Base-by-base conservation (phyloP, 2,888 invertebrate species). In the Stenodema calcarata region DNA sequence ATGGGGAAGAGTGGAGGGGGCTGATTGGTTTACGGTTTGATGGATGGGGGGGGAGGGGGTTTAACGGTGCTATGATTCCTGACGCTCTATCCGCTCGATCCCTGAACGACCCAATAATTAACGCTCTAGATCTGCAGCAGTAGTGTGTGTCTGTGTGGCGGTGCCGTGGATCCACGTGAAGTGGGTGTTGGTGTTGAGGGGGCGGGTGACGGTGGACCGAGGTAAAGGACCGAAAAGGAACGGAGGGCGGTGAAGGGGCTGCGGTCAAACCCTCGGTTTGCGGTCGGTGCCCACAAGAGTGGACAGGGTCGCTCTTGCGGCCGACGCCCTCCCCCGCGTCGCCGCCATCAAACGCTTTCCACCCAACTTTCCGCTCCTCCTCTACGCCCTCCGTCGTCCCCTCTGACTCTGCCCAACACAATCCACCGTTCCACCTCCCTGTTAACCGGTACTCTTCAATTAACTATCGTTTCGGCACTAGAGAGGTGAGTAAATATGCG, bases 251-350 rank as follows among this genome's bases (percentile, higher is more conserved):
- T 18, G 78, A 9, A 44, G 11, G 4, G 44, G 78, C 41, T 78
- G 78, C 78, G 78, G 78, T 44, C 42, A 23, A 44, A 18, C 78
- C 44, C 27, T 78, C 44, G 78, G 78, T 78, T 78, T 78, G 78
- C 78, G 78, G 78, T 23, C 9, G 44, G 18, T 44, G 27, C 78
- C 78, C 78, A 44, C 78, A 78, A 78, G 78, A 78, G 78, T 78
- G 78, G 78, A 78, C 78, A 78, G 18, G 78, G 78, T 35, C 35
- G 30, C 23, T 23, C 18, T 78, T 42, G 42, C 42, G 78, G 42
- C 41, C 4, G 16, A 12, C 16, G 44, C 78, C 78, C 41, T 35
- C 73, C 73, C 73, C 6, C 73, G n/a, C n/a, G n/a, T n/a, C n/a
- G n/a, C n/a, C n/a, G n/a, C n/a, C 18, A 6, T 41, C n/a, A 12